Evolutionary conservation across 2,797 vertebrate species (phyloP).

Genomic region (Rhinatrema bivittatum): DNA sequence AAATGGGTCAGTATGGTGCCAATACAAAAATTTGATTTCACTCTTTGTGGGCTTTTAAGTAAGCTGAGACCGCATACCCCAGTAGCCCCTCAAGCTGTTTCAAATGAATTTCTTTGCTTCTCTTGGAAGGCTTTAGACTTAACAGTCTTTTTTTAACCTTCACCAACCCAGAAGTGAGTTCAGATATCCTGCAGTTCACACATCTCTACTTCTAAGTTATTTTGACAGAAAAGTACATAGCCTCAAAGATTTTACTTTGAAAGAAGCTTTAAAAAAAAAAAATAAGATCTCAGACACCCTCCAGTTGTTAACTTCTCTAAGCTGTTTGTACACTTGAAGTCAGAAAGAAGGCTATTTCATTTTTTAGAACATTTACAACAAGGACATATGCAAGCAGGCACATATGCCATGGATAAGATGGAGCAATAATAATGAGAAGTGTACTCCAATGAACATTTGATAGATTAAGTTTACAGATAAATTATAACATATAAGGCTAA

Average conservation of each 20-base stretch:
- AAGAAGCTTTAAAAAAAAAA: no score
- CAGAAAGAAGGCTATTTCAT: no score
- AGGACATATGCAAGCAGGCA: no score
- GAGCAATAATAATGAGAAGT: no score
- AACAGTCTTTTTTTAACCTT: constrained; percentile 12
- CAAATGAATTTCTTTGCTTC: constrained; percentile 6
- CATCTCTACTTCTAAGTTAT: constrained; percentile 20
- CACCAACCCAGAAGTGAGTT: neutral
- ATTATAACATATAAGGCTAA: no score
- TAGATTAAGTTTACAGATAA: no score
- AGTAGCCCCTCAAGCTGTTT: constrained; percentile 3
- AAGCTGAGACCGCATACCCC: constrained; percentile 1
- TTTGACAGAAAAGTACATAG: constrained; percentile 23
- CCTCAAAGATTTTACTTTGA: constrained; percentile 24
- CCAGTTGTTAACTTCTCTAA: no score
- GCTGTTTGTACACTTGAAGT: no score
- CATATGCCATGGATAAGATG: no score
- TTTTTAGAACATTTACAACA: no score
- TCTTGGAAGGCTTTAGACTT: neutral
- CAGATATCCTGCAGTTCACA: constrained; percentile 13
- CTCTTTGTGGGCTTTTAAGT: neutral
- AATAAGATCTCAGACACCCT: no score
- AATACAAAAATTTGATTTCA: constrained; percentile 13
- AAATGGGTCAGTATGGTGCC: neutral
- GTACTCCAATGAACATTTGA: no score